Evolutionary conservation across 2,888 invertebrate species (phyloP).

Genomic region (Cephus runcator): DNA sequence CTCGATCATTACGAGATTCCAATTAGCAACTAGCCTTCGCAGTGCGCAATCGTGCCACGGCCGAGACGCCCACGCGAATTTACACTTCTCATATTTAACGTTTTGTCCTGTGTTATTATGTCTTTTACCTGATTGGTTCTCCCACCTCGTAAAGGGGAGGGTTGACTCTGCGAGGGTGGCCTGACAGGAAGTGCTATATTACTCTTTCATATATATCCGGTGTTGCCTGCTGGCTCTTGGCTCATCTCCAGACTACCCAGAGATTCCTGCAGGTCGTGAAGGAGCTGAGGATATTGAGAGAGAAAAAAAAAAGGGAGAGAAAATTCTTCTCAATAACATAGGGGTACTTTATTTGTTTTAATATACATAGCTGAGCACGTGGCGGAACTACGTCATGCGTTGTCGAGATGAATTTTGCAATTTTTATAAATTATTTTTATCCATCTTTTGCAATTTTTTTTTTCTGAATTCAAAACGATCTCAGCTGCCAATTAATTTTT

Average conservation of each 20-base stretch:
- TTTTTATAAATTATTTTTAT: too few species aligned
- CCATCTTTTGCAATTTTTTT: too few species aligned
- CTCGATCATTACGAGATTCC: neutral
- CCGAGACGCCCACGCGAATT: neutral
- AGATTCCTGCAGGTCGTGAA: neutral
- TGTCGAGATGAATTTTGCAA: neutral
- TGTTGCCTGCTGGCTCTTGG: constrained; percentile 4
- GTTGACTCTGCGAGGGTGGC: neutral
- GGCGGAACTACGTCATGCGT: neutral
- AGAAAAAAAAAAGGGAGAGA: neutral
- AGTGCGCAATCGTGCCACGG: neutral
- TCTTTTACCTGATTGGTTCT: neutral
- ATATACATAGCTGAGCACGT: neutral
- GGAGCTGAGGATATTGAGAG: constrained; percentile 1
- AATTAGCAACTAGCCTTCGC: constrained; percentile 3
- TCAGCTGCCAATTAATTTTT: neutral
- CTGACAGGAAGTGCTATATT: neutral
- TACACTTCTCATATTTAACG: neutral
- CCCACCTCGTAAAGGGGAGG: neutral
- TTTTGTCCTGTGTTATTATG: neutral
- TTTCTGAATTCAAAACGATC: neutral
- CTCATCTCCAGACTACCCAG: neutral
- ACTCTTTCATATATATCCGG: neutral
- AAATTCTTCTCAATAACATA: constrained; percentile 6
- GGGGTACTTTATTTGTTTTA: constrained; percentile 16